Evolutionary conservation across 2,797 vertebrate species (phyloP), one percentile per base, ranked within the genome.

Genomic region (Caiman crocodilus): DNA sequence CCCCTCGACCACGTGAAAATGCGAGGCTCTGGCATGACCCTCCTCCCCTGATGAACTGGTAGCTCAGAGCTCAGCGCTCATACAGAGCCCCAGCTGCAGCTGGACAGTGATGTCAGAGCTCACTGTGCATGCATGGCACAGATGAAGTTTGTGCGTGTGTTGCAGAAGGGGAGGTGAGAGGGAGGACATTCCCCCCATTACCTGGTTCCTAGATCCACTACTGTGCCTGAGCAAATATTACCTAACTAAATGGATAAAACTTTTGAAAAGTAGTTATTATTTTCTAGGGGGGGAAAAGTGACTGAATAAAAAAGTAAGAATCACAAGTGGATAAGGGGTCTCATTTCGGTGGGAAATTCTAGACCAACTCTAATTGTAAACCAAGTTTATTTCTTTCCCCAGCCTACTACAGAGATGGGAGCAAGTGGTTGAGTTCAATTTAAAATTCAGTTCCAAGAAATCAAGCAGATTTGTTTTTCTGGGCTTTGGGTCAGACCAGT

Each of bases 401-500:
- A 56, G 11, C 5, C 25, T 79, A 55, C 2, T 63, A 7, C 76
- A 32, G 21, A 86, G 88, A 81, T 9, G 82, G 13, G 9, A 95
- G 26, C 35, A 76, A 82, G 35, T 60, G 69, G 76, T 61, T 4
- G 84, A 50, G 75, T 84, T 65, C 79, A 65, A 5, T 50, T 20
- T n/a, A 5, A 90, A 79, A 35, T 85, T 82, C 75, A 82, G 65
- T 23, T 75, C n/a, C 35, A 35, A 35, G 35, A 35, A 35, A 35
- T 35, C 35, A 35, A 35, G 35, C 35, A 35, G 35, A 35, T 74
- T 80, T 1, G 2, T 90, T 91, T 82, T 85, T 82, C 23, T 81
- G 17, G 83, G 0, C 75, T 94, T 88, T 87, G 85, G 86, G 95
- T 90, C 67, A 89, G 55, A 89, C 35, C 73, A 90, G 15, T 32